Base-by-base conservation (phyloP, 2,797 vertebrate species). In the Paratrypauchen microcephalus region DNA sequence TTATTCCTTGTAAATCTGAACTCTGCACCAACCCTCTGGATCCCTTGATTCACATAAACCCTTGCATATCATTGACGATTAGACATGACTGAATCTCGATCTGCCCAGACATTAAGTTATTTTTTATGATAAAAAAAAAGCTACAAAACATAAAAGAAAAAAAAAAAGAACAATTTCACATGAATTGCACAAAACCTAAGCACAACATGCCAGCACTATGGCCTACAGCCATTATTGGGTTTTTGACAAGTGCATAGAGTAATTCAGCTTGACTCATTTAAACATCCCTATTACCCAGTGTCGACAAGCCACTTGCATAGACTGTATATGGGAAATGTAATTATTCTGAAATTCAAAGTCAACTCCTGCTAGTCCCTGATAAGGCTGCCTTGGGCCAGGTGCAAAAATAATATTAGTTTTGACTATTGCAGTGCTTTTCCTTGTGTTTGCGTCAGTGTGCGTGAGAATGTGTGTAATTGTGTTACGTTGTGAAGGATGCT, bases 301-400 rank as follows among this genome's bases (percentile, higher is more conserved):
- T 64, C 30, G n/a, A 57, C 59, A 8, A 24, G 55, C 45, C 57
- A 45, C 71, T 65, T 57, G 47, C 68, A 64, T 28, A 71, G 59
- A 64, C 28, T 65, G 67, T 26, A 39, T 61, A 61, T 61, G 39
- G 39, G 24, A 76, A n/a, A 77, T 73, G 63, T 71, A 71, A 75
- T 86, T 76, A 79, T 81, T 86, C 85, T 89, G 75, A 87, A 90
- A 86, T 85, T 90, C 83, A 89, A 88, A 88, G 77, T 63, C 81
- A 74, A 78, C 83, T 85, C 75, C 86, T 91, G 89, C 77, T 69
- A 71, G 66, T 60, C 62, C 39, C 79, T 79, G 91, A 92, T 92
- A 90, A 91, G 80, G 65, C 74, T 76, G 85, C 84, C 71, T 55
- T 26, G 57, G 74, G 80, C 77, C 75, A 83, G 69, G 87, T 86